Conservation (phyloP, 2,888 invertebrate genomes). For the Agonopterix heracliana region DNA sequence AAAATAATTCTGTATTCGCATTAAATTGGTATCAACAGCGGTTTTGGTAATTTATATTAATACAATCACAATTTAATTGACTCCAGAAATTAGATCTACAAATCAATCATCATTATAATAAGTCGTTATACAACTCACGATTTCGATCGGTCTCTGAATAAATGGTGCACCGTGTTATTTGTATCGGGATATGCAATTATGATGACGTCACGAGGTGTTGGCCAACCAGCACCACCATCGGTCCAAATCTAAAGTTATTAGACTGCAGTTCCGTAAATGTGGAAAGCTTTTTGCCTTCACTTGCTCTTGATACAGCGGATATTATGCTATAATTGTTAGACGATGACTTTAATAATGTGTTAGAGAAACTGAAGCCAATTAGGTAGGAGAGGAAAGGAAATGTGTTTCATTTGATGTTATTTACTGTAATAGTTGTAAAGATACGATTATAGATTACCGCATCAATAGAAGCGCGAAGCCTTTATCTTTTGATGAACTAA, state of each 20-base stretch:
- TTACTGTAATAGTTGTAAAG: no score
- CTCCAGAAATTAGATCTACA: neutral
- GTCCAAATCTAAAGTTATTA: constrained; percentile 40
- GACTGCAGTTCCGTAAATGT: constrained; percentile 42
- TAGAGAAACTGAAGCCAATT: no score
- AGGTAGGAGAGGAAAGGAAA: no score
- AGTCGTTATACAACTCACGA: constrained; percentile 16
- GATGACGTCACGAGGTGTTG: constrained; percentile 20
- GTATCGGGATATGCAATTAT: constrained; percentile 20
- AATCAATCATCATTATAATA: constrained; percentile 17
- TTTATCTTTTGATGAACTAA: no score
- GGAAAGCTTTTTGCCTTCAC: constrained; percentile 21
- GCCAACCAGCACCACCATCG: constrained; percentile 23
- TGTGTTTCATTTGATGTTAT: no score
- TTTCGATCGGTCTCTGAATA: constrained; percentile 24
- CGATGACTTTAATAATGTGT: no score
- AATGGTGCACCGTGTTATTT: constrained; percentile 29
- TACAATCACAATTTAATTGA: neutral
- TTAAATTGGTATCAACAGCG: no score
- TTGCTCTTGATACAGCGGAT: constrained; percentile 11
- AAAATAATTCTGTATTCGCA: no score
- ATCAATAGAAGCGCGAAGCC: no score
- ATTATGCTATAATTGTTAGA: neutral
- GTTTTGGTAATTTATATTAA: neutral
- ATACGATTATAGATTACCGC: no score